Base-by-base conservation (phyloP, 2,797 vertebrate species). In the Gymnopithys bicolor region DNA sequence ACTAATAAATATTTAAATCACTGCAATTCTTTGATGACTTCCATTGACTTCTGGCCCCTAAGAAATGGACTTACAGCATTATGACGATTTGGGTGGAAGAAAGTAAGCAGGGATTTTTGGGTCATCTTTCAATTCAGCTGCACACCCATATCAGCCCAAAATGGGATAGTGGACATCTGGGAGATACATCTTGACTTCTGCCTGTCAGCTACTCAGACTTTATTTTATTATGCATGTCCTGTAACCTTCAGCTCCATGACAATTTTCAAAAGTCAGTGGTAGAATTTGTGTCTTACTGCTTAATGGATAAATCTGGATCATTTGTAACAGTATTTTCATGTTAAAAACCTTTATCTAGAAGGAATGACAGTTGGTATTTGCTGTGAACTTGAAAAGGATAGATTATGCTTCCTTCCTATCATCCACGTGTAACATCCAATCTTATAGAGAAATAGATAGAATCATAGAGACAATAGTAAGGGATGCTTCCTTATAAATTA, bases 11-110 rank as follows among this genome's bases (percentile, higher is more conserved):
- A 69, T 33, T 83, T 73, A 12, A 80, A 30, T 30, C 10, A 58
- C 11, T 80, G 48, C 16, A 77, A 23, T 62, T 80, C 19, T 80
- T 33, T 37, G 70, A 58, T 33, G 23, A 5, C 14, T 77, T 90
- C 7, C 35, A 37, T 17, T 80, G 52, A 41, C 7, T 37, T 83
- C 62, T 25, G 8, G 2, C 24, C 24, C 16, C 6, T 18, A 81
- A 58, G 19, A 21, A 68, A 60, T 6, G 10, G 28, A 25, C 12
- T 70, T 53, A 69, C 1, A 62, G 41, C 25, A 39, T 58, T 12
- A 25, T 7, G 5, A 49, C 0, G 0, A 30, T 53, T 73, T 45
- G 15, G 5, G 16, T 62, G 6, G 19, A 77, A 62, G 18, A 5
- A 71, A 88, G 30, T 37, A 66, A 66, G 7, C 16, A 62, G 2